Evolutionary conservation across 2,113 vertebrate species (phyloP), one percentile per base, ranked within the genome.

Genomic region (Limnothrissa miodon): DNA sequence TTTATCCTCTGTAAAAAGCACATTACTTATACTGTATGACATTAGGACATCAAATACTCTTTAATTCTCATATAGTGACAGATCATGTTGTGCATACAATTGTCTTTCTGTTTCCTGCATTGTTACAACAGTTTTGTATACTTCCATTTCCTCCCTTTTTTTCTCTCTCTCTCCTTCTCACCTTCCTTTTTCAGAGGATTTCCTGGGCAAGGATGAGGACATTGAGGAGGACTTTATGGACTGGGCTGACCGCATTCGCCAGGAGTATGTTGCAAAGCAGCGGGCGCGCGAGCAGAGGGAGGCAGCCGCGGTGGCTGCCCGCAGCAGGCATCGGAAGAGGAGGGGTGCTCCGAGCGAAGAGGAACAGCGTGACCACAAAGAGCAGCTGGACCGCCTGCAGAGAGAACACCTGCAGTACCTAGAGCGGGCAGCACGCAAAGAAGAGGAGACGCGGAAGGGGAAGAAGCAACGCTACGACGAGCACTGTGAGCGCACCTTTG

Each of bases 231-330:
- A 96, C 82, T 97, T 94, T 44, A 95, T 94, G 0, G 92, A 92
- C 84, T 97, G 97, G 97, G 93, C 95, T 0, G 95, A 97, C 11
- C 94, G 94, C 2, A 93, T 97, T 79, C 92, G 94, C 48, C 89
- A 1, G 48, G 96, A 97, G 66, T 96, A 96, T 78, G 91, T 92
- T 0, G 81, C 87, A 33, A 96, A 94, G 86, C 92, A 95, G 85
- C 85, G 87, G 0, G 80, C 90, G 0, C 86, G 91, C 33, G 83
- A 87, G 45, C 90, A 92, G 29, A 90, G 84, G 86, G 83, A 85
- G 59, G 89, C 88, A 0, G 86, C 87, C 0, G 81, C 86, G 1
- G 70, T 78, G 36, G 78, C 82, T 48, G 81, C 83, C 0, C 39
- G 44, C 86, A 89, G 81, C 86, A 89, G 81, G 86, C 89, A 81